A percentile compares a stretch with the other conserved stretches of the same genome.
Evolutionary conservation across 2,113 vertebrate species (phyloP).

Genomic region (Carlito syrichta): DNA sequence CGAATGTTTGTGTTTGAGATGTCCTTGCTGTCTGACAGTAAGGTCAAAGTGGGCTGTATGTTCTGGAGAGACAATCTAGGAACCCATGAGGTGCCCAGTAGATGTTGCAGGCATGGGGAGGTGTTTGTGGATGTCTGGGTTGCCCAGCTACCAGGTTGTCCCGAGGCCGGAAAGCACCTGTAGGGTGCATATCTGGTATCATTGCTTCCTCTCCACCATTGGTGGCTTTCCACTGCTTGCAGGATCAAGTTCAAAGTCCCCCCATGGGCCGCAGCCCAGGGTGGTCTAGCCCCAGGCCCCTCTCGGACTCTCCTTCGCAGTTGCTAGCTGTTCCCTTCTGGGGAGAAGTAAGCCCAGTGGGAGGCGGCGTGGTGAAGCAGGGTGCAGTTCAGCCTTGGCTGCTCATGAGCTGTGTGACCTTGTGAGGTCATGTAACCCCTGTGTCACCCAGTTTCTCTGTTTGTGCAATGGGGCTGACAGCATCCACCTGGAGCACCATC

Average conservation of each 20-base stretch:
- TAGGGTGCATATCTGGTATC: background rate
- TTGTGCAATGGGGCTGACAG: background rate
- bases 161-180: background rate
- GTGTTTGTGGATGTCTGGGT: too few species aligned
- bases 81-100: fast-evolving
- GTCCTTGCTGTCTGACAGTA: background rate
- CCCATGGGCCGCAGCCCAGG: fast-evolving
- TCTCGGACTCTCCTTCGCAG: background rate
- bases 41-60: fast-evolving
- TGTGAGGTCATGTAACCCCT: background rate
- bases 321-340: background rate
- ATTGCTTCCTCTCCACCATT: background rate
- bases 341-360: background rate
- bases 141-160: background rate
- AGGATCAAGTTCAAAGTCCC: background rate
- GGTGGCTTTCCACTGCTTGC: background rate
- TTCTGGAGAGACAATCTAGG: background rate
- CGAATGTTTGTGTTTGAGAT: background rate
- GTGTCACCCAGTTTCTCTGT: background rate
- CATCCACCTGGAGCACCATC: background rate
- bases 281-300: fast-evolving
- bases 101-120: background rate
- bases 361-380: fast-evolving
- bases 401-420: background rate
- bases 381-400: background rate